Evolutionary conservation across 2,113 vertebrate species (phyloP).

Genomic region (Polypterus senegalus): DNA sequence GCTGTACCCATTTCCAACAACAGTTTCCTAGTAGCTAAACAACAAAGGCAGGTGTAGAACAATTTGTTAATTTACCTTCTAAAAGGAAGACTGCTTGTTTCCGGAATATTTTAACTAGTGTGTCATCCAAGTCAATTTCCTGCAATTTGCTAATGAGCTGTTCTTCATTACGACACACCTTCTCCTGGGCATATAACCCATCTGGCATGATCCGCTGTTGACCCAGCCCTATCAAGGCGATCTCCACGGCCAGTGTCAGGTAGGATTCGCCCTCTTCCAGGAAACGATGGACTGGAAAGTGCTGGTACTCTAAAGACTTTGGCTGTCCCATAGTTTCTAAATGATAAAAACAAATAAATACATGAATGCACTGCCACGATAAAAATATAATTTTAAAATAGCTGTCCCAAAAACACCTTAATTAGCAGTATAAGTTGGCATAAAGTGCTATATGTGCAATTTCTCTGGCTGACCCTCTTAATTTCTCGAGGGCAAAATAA

Average conservation of each 20-base stretch:
- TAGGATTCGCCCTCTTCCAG: constrained; percentile 85
- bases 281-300: constrained; percentile 67
- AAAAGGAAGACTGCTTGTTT: constrained; percentile 86
- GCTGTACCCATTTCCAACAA: too few relatives aligned
- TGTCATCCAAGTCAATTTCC: constrained; percentile 74
- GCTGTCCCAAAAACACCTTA: too few relatives aligned
- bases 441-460: too few relatives aligned
- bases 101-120: constrained; percentile 82
- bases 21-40: too few relatives aligned
- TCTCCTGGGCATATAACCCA: constrained; percentile 90
- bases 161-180: constrained; percentile 87
- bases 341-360: constrained; percentile 3
- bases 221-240: constrained; percentile 79
- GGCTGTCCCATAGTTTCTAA: constrained; percentile 58
- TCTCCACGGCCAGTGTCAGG: constrained; percentile 76
- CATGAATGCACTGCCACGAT: not conserved
- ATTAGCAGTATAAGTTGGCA: too few relatives aligned
- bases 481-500: too few relatives aligned
- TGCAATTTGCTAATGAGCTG: constrained; percentile 84
- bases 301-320: constrained; percentile 73
- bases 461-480: too few relatives aligned
- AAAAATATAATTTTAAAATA: too few relatives aligned
- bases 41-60: too few relatives aligned
- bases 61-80: constrained; percentile 57
- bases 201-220: constrained; percentile 93